Base-by-base conservation (phyloP, 1,140 invertebrate species). In the Dysdera silvatica region DNA sequence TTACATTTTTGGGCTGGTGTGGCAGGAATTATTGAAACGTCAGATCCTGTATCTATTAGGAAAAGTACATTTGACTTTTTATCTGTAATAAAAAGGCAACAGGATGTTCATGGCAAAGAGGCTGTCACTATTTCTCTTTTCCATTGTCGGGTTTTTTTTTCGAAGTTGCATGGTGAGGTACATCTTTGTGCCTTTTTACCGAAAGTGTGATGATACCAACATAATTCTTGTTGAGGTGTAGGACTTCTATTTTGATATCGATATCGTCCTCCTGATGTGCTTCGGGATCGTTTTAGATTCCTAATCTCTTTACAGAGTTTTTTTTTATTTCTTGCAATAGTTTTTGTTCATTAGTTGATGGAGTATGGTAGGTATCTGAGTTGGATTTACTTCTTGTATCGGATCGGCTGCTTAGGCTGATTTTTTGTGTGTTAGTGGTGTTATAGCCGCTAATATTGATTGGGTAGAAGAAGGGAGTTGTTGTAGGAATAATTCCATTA, bases 11-110 rank as follows among this genome's bases (percentile, higher is more conserved):
- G 26, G 5, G 7, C n/a, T 18, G 4, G 28, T 6, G 16, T 49
- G n/a, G 26, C 53, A 14, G 61, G 49, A 31, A 66, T 24, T 16
- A 66, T 8, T 3, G 35, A 65, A 26, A 65, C 37, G 32, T 65
- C 65, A 2, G 61, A 54, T n/a, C 60, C 35, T 3, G 60, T 66
- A 26, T 66, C 60, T n/a, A 35, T 14, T 10, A 65, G 37, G 41
- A 41, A 55, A 8, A 43, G n/a, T 5, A 49, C 23, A 41, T 55
- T 55, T 41, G 53, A 16, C 18, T 3, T 55, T 18, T n/a, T 2
- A 37, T 55, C 35, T 26, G 35, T 2, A 23, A 55, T n/a, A 37
- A 55, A 55, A 1, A 55, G 23, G 24, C 35, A 37, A 41, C 24
- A 18, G 14, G 54, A 57, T 23, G 8, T 12, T 2, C 10, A 14